phyloP scores from a whole-genome alignment of 2,113 vertebrate genomes.

The Podarcis muralis region DNA sequence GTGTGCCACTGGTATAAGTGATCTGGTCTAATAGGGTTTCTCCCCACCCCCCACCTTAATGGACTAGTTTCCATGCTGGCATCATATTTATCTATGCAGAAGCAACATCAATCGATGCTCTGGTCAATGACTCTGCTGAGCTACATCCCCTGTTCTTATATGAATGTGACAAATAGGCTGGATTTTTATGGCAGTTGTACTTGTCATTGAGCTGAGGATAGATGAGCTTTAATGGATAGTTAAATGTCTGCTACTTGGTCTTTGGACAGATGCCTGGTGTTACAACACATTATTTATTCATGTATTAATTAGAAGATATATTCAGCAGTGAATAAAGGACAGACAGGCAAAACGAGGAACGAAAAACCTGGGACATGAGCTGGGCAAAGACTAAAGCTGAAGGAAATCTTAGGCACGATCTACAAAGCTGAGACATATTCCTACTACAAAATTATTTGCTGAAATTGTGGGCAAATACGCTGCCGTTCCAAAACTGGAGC shows the following conservation, averaged over 20 bases:
- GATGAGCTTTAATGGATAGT: constrained; percentile 39
- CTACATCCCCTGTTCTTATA: background rate
- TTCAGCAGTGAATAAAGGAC: background rate
- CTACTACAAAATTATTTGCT: background rate
- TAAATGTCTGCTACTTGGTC: constrained; percentile 3
- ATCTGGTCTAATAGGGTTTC: constrained; percentile 45
- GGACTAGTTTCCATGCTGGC: constrained; percentile 42
- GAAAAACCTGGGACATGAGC: fast-evolving
- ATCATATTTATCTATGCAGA: constrained; percentile 27
- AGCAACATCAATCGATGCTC: constrained; percentile 34
- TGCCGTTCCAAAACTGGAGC: background rate
- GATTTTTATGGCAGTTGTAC: constrained; percentile 47
- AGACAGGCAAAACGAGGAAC: background rate
- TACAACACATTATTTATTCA: constrained; percentile 22
- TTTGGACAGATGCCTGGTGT: background rate
- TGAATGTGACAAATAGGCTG: constrained; percentile 41
- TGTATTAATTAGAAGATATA: constrained; percentile 15
- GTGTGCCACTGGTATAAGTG: constrained; percentile 54
- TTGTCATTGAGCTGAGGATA: constrained; percentile 22
- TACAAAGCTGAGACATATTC: background rate
- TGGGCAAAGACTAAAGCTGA: background rate
- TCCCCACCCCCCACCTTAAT: constrained; percentile 33
- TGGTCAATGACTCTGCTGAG: constrained; percentile 44
- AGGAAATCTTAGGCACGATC: fast-evolving
- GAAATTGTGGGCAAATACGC: background rate